phyloP scores from a whole-genome alignment of 2,797 vertebrate genomes.

The Setipinna tenuifilis region DNA sequence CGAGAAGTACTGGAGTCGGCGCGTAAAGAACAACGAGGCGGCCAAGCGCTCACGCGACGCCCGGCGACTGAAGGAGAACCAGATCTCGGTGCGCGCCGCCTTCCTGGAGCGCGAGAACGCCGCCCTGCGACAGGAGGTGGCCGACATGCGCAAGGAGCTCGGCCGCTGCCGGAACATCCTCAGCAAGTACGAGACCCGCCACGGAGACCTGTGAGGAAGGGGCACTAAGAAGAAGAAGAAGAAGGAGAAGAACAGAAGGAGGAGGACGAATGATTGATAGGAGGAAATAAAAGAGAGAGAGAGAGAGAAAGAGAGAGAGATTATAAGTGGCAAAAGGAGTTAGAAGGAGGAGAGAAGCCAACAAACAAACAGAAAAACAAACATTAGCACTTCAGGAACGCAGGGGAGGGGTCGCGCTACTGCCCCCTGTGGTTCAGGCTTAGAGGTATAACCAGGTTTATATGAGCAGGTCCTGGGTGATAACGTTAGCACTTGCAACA shows the following conservation, averaged over 20 bases:
- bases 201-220: conserved; percentile 81
- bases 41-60: conserved; percentile 90
- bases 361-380: conserved; percentile 10
- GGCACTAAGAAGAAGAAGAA: background rate
- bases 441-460: conserved; percentile 12
- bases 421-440: conserved; percentile 8
- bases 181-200: conserved; percentile 87
- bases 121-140: conserved; percentile 85
- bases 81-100: conserved; percentile 90
- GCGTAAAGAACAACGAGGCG: conserved; percentile 90
- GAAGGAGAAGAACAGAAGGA: conserved; percentile 22
- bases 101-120: conserved; percentile 92
- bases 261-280: background rate
- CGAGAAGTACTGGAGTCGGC: conserved; percentile 90
- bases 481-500: conserved; percentile 14
- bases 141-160: conserved; percentile 88
- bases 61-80: conserved; percentile 92
- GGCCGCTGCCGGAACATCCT: conserved; percentile 86
- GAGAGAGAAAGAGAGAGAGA: background rate
- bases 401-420: background rate
- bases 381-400: conserved; percentile 1
- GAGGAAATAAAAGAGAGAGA: conserved; percentile 25
- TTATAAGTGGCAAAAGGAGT: too few species aligned
- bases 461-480: conserved; percentile 14
- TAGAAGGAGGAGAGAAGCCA: conserved; percentile 3